Conservation (phyloP, 2,113 vertebrate genomes). For the Corvus hawaiiensis region DNA sequence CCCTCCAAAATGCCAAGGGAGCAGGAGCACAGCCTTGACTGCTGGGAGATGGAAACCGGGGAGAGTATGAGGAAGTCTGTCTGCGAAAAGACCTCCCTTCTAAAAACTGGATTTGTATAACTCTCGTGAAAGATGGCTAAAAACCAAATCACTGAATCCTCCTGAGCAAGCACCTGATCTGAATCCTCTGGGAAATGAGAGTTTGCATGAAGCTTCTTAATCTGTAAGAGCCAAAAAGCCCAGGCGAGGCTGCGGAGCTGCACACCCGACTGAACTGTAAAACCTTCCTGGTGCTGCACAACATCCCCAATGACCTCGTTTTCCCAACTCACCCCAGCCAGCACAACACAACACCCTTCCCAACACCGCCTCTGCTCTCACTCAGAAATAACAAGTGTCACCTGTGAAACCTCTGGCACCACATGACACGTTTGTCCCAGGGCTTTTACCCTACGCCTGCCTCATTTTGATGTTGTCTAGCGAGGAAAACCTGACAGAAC, state of each 20-base stretch:
- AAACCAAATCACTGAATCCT: not conserved
- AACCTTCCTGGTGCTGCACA: not conserved
- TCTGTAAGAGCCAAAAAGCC: not conserved
- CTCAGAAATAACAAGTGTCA: not conserved
- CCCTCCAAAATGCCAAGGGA: conserved; percentile 13
- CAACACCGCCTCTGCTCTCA: not conserved
- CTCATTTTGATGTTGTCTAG: not conserved
- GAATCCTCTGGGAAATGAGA: not conserved
- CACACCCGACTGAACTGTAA: not conserved
- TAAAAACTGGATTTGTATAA: not conserved
- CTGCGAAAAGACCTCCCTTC: not conserved
- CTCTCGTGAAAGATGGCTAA: not conserved
- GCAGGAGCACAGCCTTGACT: not conserved
- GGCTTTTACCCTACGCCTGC: not conserved
- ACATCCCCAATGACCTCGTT: not conserved
- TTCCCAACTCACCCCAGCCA: not conserved
- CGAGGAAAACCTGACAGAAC: not conserved
- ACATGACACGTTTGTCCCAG: not conserved
- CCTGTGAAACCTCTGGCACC: not conserved
- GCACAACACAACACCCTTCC: not conserved
- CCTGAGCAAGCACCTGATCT: not conserved
- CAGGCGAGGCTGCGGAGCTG: not conserved
- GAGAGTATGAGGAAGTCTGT: not conserved
- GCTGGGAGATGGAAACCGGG: not conserved
- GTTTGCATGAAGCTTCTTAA: not conserved